Conservation (phyloP, 2,888 invertebrate species). For the Hedychridium roseum region DNA sequence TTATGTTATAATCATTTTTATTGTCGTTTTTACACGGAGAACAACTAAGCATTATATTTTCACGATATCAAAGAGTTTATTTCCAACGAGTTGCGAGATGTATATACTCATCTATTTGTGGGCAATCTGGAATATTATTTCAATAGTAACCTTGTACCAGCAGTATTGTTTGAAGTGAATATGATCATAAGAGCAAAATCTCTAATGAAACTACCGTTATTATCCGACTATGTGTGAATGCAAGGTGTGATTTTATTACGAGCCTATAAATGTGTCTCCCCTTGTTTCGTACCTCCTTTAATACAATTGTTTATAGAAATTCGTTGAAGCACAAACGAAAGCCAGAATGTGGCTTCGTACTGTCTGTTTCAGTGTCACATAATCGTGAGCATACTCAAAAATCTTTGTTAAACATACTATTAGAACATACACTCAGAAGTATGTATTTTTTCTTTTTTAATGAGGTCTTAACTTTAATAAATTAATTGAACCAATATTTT, state of each 20-base stretch:
- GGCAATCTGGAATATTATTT: neutral
- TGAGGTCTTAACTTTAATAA: too few species aligned
- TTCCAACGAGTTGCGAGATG: slow-evolving; percentile 26
- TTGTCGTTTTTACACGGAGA: slow-evolving; percentile 13
- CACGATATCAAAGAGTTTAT: slow-evolving; percentile 23
- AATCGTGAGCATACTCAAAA: too few species aligned
- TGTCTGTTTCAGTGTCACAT: too few species aligned
- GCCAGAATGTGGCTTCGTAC: too few species aligned
- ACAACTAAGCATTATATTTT: too few species aligned
- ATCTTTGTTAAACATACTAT: too few species aligned
- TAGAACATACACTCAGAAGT: too few species aligned
- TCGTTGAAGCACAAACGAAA: too few species aligned
- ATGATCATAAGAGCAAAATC: too few species aligned
- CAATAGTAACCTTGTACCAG: neutral
- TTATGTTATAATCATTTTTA: slow-evolving; percentile 18
- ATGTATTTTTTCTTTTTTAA: too few species aligned
- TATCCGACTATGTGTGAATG: slow-evolving; percentile 9
- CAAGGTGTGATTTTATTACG: slow-evolving; percentile 34
- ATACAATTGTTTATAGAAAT: too few species aligned
- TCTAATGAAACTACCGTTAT: neutral
- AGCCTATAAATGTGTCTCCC: slow-evolving; percentile 25
- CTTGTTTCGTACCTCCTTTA: slow-evolving; percentile 11
- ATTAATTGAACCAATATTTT: too few species aligned
- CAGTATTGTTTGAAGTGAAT: neutral
- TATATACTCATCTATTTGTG: slow-evolving; percentile 27